Evolutionary conservation across 2,888 invertebrate genomes (phyloP).

Genomic region (Lepidocyrtinus sp.): DNA sequence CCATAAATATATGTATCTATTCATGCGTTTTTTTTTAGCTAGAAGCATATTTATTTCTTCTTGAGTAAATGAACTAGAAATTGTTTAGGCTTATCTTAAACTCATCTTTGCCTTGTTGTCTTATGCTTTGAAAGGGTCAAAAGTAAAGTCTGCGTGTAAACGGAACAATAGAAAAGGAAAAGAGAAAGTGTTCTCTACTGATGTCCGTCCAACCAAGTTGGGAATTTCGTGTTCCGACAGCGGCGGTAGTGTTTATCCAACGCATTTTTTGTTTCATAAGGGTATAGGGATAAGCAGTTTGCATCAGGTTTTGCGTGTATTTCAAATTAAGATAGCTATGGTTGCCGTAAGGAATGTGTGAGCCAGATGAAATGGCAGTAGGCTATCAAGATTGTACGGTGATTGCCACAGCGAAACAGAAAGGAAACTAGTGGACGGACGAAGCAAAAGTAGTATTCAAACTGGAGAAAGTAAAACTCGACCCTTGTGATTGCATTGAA

Average conservation of each 20-base stretch:
- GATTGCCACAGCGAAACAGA: constrained; percentile 53
- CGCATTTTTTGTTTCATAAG: too few species aligned
- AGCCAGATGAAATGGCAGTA: constrained; percentile 41
- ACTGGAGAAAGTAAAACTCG: constrained; percentile 24
- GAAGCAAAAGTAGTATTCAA: not conserved
- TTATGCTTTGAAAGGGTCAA: not conserved
- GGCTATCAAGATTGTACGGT: constrained; percentile 49
- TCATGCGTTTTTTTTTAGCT: not conserved
- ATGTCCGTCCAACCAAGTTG: constrained; percentile 33
- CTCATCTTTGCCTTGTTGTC: constrained; percentile 41
- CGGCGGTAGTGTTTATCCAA: too few species aligned
- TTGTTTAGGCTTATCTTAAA: constrained; percentile 52
- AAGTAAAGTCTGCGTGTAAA: constrained; percentile 13
- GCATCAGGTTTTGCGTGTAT: not conserved
- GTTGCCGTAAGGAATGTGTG: constrained; percentile 11
- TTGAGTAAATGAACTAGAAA: constrained; percentile 60
- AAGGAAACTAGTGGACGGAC: constrained; percentile 14
- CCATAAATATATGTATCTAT: not conserved
- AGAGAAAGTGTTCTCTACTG: constrained; percentile 45
- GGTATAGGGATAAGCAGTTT: not conserved
- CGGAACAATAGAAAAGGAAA: constrained; percentile 34
- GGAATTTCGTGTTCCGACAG: not conserved
- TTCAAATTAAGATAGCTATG: constrained; percentile 6
- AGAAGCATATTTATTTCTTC: constrained; percentile 56
- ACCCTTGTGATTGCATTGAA: constrained; percentile 53